These are phyloP conservation scores for Phymastichus coffea DNA, from an alignment of 1,140 invertebrate species.

Conservation along the genomic window DNA sequence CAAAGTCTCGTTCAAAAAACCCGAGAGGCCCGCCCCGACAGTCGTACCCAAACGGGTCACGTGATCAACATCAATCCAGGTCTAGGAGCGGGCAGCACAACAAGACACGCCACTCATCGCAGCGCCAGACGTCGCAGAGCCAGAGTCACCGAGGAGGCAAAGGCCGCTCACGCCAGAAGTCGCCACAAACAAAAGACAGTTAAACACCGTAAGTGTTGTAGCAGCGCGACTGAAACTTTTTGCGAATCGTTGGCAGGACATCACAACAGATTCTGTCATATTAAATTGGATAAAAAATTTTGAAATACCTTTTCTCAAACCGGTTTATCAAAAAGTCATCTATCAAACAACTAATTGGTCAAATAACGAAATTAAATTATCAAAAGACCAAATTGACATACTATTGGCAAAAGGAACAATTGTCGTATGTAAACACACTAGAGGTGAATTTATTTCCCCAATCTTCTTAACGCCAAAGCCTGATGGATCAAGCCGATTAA, in stretches of 20 bases:
- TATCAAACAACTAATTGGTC: constrained; percentile 3
- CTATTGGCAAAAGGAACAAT: constrained; percentile 18
- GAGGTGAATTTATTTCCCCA: constrained; percentile 33
- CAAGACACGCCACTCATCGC: neutral
- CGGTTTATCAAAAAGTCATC: neutral
- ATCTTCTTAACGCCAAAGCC: constrained; percentile 34
- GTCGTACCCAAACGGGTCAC: neutral
- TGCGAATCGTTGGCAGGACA: constrained; percentile 6
- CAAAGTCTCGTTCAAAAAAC: constrained; percentile 1
- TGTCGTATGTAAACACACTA: constrained; percentile 5
- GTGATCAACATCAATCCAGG: neutral
- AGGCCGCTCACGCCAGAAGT: neutral
- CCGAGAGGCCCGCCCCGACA: neutral
- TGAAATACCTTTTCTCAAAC: constrained; percentile 26
- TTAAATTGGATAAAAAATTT: constrained; percentile 21
- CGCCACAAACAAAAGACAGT: neutral
- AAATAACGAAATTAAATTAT: neutral
- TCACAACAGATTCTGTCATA: constrained; percentile 14
- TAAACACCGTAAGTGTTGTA: neutral
- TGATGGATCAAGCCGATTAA: constrained; percentile 32
- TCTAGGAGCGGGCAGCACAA: neutral
- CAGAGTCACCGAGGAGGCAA: neutral
- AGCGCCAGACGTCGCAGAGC: neutral
- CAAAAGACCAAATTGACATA: neutral
- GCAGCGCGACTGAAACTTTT: constrained; percentile 20